phyloP scores from a whole-genome alignment of 2,797 vertebrate genomes.

The Enoplosus armatus region DNA sequence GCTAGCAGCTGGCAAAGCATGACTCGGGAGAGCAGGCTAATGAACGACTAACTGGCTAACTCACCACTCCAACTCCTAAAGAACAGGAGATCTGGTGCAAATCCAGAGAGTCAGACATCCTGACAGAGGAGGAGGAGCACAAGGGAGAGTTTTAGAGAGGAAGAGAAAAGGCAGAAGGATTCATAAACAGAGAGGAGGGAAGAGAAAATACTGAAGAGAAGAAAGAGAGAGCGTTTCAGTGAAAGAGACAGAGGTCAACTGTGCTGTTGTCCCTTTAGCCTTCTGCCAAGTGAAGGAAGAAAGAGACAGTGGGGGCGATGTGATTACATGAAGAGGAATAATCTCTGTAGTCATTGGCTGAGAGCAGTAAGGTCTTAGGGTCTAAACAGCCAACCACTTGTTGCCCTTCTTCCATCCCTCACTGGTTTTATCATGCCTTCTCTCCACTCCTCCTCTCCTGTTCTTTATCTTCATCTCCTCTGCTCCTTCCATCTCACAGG shows the following conservation, averaged over 20 bases:
- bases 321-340: constrained; percentile 41
- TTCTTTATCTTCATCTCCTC: not conserved
- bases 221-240: not conserved
- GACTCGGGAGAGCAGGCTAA: constrained; percentile 25
- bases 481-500: not conserved
- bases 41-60: constrained; percentile 43
- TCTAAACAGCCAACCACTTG: constrained; percentile 34
- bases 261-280: constrained; percentile 8
- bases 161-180: not conserved
- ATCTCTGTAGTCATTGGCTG: constrained; percentile 54
- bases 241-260: not conserved
- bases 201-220: not conserved
- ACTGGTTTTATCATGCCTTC: not conserved
- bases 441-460: not conserved
- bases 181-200: not conserved
- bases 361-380: constrained; percentile 25
- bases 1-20: constrained; percentile 8
- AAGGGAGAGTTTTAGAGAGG: not conserved
- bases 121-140: constrained; percentile 33
- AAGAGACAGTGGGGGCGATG: constrained; percentile 4
- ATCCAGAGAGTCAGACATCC: constrained; percentile 77
- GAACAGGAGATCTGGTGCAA: constrained; percentile 76
- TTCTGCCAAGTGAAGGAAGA: constrained; percentile 5
- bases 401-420: not conserved
- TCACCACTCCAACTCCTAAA: constrained; percentile 74